Conservation (phyloP, 2,888 invertebrate genomes). For the Ramazzottius varieornatus region DNA sequence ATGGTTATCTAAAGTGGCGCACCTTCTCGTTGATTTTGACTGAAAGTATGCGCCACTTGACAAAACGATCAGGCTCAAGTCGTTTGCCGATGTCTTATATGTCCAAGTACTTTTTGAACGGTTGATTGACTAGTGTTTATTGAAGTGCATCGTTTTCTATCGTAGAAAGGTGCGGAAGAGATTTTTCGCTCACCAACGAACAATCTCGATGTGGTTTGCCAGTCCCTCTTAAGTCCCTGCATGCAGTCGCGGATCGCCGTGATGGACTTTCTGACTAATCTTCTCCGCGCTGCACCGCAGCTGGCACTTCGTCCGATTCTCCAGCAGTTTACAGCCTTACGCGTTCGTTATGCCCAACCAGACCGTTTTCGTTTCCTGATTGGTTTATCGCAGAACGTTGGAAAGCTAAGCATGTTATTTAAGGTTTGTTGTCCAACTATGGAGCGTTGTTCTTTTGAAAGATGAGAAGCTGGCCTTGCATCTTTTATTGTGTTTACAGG, state of each 20-base stretch:
- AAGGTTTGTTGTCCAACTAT: background rate
- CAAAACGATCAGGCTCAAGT: too few species aligned
- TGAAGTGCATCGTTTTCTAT: too few species aligned
- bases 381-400: background rate
- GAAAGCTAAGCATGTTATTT: background rate
- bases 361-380: background rate
- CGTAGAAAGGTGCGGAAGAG: background rate
- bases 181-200: background rate
- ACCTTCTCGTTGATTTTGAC: too few species aligned
- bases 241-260: conserved; percentile 4
- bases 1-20: too few species aligned
- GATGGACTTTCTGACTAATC: background rate
- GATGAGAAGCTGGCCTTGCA: background rate
- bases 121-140: too few species aligned
- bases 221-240: background rate
- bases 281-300: background rate
- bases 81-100: too few species aligned
- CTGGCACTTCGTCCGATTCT: background rate
- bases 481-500: background rate
- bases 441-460: background rate
- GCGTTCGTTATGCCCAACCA: background rate
- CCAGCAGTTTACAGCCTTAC: background rate
- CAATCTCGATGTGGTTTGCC: background rate
- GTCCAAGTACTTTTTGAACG: too few species aligned
- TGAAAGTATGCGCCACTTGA: too few species aligned